phyloP scores from a whole-genome alignment of 1,140 invertebrate genomes.

The Caenorhabditis latens region DNA sequence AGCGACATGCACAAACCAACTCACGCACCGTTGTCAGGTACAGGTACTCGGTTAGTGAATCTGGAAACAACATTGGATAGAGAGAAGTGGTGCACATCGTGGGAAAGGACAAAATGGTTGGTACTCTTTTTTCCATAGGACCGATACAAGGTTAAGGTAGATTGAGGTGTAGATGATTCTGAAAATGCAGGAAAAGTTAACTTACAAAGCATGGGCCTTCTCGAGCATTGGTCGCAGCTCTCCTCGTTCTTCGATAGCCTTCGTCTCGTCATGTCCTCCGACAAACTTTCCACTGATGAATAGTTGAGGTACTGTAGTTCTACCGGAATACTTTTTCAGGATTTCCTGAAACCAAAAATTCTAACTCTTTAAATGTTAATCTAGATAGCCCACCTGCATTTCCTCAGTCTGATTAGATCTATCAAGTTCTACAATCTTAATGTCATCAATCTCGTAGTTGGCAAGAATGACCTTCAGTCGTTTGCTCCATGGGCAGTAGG shows the following conservation, averaged over 20 bases:
- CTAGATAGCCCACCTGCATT: constrained; percentile 59
- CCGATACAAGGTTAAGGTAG: no score
- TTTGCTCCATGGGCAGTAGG: constrained; percentile 69
- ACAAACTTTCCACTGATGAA: constrained; percentile 70
- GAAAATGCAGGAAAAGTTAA: neutral
- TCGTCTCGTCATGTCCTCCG: constrained; percentile 68
- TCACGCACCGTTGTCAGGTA: constrained; percentile 53
- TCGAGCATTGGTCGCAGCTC: constrained; percentile 60
- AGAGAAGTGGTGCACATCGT: constrained; percentile 8
- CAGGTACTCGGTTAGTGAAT: constrained; percentile 51
- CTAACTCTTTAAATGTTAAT: no score
- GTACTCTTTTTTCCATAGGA: neutral
- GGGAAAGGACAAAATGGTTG: neutral
- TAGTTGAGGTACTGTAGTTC: constrained; percentile 69
- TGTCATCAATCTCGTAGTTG: constrained; percentile 67
- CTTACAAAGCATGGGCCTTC: constrained; percentile 56
- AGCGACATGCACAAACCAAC: constrained; percentile 51
- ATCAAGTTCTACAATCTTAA: constrained; percentile 65
- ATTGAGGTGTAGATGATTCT: no score
- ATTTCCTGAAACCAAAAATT: constrained; percentile 57
- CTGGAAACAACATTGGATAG: constrained; percentile 16
- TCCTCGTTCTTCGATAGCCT: constrained; percentile 63
- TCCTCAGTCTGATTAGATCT: constrained; percentile 60
- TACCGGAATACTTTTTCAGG: constrained; percentile 62
- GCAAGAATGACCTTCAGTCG: constrained; percentile 63